phyloP scores from a whole-genome alignment of 2,797 vertebrate genomes.

The Falco cherrug region DNA sequence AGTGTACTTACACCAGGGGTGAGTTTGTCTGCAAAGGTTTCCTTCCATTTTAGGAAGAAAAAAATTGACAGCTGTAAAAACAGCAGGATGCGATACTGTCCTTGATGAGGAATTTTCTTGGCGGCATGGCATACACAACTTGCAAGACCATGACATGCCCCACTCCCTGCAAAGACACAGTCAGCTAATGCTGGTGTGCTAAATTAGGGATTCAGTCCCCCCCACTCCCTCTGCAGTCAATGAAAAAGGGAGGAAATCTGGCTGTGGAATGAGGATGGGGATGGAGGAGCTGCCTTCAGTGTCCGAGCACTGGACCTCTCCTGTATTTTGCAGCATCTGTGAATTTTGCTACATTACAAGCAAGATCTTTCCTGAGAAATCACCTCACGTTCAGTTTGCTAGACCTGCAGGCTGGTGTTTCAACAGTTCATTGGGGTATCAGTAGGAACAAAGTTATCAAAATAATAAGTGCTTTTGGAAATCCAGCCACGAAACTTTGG shows the following conservation, averaged over 20 bases:
- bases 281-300: background rate
- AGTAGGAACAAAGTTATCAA: background rate
- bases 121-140: background rate
- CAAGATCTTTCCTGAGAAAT: background rate
- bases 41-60: constrained; percentile 59
- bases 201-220: background rate
- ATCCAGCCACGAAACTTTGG: background rate
- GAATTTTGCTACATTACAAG: background rate
- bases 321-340: background rate
- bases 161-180: background rate
- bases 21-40: constrained; percentile 29
- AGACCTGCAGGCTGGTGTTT: background rate
- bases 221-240: background rate
- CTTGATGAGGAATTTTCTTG: constrained; percentile 12
- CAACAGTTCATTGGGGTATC: background rate
- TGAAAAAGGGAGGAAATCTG: background rate
- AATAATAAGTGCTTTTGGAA: background rate
- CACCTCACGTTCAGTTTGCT: background rate
- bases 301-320: background rate
- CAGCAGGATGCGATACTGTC: constrained; percentile 6
- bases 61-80: constrained; percentile 42
- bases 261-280: background rate
- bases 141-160: background rate
- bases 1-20: constrained; percentile 24
- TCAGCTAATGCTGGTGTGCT: background rate